Base-by-base conservation (phyloP, 2,797 vertebrate genomes). In the Euphonia xanthogaster region DNA sequence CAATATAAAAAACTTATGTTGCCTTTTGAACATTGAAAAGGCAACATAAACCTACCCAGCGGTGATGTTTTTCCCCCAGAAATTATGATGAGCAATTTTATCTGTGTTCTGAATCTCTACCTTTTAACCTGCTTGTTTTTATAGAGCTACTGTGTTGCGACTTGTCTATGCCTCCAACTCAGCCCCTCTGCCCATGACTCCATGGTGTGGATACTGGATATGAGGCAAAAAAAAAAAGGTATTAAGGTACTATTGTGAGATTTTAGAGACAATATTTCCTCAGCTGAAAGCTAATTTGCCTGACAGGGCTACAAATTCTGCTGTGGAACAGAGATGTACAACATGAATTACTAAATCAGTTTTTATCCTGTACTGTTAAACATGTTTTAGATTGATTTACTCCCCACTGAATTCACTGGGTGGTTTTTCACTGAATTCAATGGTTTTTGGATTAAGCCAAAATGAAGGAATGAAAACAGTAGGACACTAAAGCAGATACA, bases 371-470 rank as follows among this genome's bases (percentile, higher is more conserved):
- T 72, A 58, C 77, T 90, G 23, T 81, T 90, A 67, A 48, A 68
- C 19, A 55, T 39, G 70, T 80, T 67, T 54, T 15, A 75, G 71
- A 77, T 9, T 66, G 53, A 79, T 89, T 67, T 74, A 31, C n/a
- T 84, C 23, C 47, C 53, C 28, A 48, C 39, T 88, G 80, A 82
- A 92, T 45, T 48, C 71, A 79, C 70, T 81, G 86, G 73, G 77
- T 88, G 86, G 51, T 70, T 95, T 97, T 94, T 53, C 67, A 74
- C 57, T 54, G 42, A 94, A 87, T 90, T 88, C 83, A 94, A 88
- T 93, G 77, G 65, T 24, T 81, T 77, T 70, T 80, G 61, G 13
- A 37, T 67, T 57, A 33, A 88, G 60, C 35, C 58, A 76, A 84
- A 79, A 65, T 44, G 76, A 87, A 87, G 44, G 45, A 92, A 93